These are phyloP conservation scores for Pachycephala philippinensis DNA, from an alignment of 2,113 vertebrate species.

Conservation along the genomic window DNA sequence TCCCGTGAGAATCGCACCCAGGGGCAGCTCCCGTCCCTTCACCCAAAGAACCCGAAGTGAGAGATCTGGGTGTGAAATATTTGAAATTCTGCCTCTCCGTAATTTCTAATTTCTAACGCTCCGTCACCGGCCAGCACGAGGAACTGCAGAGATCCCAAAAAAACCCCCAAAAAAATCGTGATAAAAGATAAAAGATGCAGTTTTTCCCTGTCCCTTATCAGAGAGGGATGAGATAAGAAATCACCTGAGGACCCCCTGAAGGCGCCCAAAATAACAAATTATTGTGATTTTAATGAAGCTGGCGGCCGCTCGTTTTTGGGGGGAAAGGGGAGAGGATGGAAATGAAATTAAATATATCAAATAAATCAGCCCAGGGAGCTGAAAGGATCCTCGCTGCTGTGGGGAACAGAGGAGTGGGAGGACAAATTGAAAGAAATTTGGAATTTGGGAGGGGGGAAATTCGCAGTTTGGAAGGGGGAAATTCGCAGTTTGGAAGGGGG, in stretches of 20 bases:
- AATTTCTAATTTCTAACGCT: too few relatives aligned
- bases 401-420: neutral
- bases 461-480: fast-evolving
- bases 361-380: neutral
- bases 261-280: neutral
- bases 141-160: neutral
- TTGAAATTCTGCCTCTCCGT: neutral
- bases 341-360: neutral
- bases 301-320: neutral
- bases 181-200: neutral
- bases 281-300: neutral
- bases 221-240: neutral
- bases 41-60: neutral
- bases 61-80: neutral
- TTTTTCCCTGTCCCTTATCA: neutral
- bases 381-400: neutral
- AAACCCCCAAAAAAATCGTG: neutral
- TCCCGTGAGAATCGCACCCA: fast-evolving
- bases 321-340: neutral
- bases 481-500: neutral
- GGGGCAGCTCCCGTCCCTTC: neutral
- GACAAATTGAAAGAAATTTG: neutral
- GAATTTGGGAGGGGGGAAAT: too few relatives aligned
- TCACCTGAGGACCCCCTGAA: neutral
- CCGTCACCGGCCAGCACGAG: neutral